phyloP scores from a whole-genome alignment of 2,797 vertebrate genomes.

The Todus mexicanus region DNA sequence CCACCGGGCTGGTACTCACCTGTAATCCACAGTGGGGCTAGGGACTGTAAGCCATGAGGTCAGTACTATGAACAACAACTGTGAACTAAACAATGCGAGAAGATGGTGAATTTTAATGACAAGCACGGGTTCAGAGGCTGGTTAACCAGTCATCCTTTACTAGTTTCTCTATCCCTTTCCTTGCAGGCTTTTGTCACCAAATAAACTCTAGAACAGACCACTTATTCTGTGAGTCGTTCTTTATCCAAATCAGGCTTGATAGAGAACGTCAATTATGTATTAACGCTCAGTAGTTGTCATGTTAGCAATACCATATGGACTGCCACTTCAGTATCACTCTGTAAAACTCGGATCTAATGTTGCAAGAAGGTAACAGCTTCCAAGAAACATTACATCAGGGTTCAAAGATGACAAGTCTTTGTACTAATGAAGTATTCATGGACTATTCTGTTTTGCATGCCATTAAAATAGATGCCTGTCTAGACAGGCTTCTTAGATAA shows the following conservation, averaged over 20 bases:
- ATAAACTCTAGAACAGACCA: background rate
- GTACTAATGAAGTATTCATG: conserved; percentile 44
- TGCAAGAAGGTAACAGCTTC: conserved; percentile 22
- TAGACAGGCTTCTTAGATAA: conserved; percentile 34
- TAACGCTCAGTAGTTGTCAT: background rate
- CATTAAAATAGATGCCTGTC: conserved; percentile 52
- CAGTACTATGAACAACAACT: background rate
- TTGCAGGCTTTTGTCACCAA: background rate
- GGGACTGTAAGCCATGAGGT: background rate
- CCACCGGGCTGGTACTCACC: background rate
- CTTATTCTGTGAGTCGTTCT: background rate
- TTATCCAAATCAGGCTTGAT: background rate
- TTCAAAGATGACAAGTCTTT: conserved; percentile 47
- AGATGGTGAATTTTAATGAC: background rate
- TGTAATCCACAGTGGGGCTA: background rate
- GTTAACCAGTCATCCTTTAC: background rate
- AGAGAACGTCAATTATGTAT: background rate
- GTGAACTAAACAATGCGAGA: background rate
- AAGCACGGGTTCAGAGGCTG: background rate
- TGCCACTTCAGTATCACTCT: background rate
- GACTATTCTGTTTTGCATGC: conserved; percentile 28
- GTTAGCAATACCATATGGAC: background rate
- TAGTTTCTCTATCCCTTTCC: background rate
- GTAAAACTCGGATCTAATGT: background rate
- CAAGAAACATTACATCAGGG: conserved; percentile 10